Evolutionary conservation across 2,888 invertebrate genomes (phyloP), one percentile per base, ranked within the genome.

Genomic region (Seira musarum): DNA sequence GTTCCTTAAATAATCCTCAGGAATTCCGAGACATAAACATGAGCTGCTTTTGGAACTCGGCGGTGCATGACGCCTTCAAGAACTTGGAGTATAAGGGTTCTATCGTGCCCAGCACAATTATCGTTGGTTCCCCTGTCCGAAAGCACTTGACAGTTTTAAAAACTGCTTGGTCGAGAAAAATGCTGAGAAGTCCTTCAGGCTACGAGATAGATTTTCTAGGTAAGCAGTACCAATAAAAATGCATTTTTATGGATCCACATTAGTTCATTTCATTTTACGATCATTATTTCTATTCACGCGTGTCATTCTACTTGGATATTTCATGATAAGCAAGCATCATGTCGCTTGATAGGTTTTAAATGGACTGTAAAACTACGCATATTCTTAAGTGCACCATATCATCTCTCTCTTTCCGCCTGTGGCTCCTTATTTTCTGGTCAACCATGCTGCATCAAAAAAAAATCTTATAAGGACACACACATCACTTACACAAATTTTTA

Each of bases 11-110:
- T n/a, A n/a, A 40, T 40, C 5, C 40, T 91, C 92, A 96, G 94
- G 94, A 96, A 89, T 95, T 97, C 89, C 92, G 96, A 88, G 94
- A 96, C 86, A 94, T 96, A 65, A 98, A 98, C 90, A 94, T 95
- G 83, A 94, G 95, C 89, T 97, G 97, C 89, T 96, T 96, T 93
- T 98, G 97, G 97, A 97, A 96, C 87, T 92, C 93, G 1, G 94
- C 95, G 83, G 92, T 97, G 81, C 91, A 92, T 86, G 93, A 93
- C 86, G 93, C 93, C 60, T 92, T 93, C 80, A 91, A 91, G 87
- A 91, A 91, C 87, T 89, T 93, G 83, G 93, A 95, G 88, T 97
- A 96, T 90, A 94, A 94, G 83, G 97, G 97, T 69, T 97, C 96
- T 90, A 94, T 97, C 87, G 93, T 95, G 81, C 97, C 97, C 1